Percentiles rank a stretch among this genome's conserved stretches.
These are phyloP conservation scores for Hymenopus coronatus DNA, from an alignment of 2,888 invertebrate species.

Conservation along the genomic window DNA sequence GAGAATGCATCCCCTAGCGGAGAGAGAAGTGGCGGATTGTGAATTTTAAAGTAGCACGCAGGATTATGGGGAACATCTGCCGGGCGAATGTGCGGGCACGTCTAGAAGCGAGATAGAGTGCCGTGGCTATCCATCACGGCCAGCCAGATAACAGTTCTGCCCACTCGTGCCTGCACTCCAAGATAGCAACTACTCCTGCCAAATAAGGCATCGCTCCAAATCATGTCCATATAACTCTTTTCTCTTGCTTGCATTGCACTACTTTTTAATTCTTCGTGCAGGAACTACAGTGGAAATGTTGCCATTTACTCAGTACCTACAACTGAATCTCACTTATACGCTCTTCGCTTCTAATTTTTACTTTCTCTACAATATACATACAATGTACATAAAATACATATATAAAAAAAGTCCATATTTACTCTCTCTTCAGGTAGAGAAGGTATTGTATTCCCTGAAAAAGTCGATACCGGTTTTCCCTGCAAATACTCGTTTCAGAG, in stretches of 20 bases:
- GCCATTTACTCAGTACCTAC: too few species aligned
- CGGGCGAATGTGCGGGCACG: constrained; percentile 22
- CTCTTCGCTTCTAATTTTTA: too few species aligned
- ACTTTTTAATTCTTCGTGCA: too few species aligned
- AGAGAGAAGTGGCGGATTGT: not conserved
- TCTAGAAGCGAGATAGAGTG: constrained; percentile 15
- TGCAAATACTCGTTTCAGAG: too few species aligned
- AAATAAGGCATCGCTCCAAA: not conserved
- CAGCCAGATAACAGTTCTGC: constrained; percentile 12
- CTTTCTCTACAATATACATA: too few species aligned
- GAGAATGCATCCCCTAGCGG: not conserved
- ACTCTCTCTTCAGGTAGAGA: too few species aligned
- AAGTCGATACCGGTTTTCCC: too few species aligned
- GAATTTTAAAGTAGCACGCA: not conserved
- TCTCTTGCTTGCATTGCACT: not conserved
- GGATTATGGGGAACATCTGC: constrained; percentile 11
- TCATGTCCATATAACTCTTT: not conserved
- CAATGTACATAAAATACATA: too few species aligned
- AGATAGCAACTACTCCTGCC: not conserved
- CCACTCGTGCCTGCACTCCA: not conserved
- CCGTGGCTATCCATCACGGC: constrained; percentile 11
- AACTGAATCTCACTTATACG: too few species aligned
- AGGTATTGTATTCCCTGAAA: too few species aligned
- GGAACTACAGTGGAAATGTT: too few species aligned
- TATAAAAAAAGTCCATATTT: too few species aligned